phyloP scores from a whole-genome alignment of 2,797 vertebrate genomes.

The Falco concolor region DNA sequence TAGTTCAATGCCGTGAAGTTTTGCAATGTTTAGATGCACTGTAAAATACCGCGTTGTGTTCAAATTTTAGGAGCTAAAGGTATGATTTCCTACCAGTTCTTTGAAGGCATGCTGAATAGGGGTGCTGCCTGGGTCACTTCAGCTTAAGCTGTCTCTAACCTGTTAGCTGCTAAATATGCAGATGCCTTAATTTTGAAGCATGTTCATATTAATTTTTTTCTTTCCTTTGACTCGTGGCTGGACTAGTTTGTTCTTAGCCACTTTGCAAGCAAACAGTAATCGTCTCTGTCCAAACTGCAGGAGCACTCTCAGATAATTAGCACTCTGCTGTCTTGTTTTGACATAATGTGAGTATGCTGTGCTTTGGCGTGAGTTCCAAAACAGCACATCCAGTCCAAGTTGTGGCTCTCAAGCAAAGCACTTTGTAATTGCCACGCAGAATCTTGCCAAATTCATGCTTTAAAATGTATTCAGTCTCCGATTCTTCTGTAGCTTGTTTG shows the following conservation, averaged over 20 bases:
- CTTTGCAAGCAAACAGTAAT: neutral
- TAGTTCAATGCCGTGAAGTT: neutral
- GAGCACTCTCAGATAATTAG: conserved; percentile 4
- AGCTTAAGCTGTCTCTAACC: neutral
- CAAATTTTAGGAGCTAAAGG: neutral
- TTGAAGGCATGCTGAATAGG: neutral
- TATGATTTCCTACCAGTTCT: neutral
- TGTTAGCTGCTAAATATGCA: neutral
- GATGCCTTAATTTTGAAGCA: neutral
- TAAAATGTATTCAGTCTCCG: neutral
- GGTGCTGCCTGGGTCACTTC: neutral
- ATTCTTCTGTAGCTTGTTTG: neutral
- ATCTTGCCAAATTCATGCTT: neutral
- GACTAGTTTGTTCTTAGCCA: neutral
- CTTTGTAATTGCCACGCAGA: neutral
- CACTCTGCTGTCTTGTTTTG: conserved; percentile 23
- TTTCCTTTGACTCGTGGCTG: neutral
- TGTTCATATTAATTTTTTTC: neutral
- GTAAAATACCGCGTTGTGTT: neutral
- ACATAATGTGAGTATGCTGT: neutral
- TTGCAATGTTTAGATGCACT: neutral
- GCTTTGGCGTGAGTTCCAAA: conserved; percentile 3
- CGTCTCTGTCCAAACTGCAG: neutral
- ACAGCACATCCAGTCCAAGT: neutral
- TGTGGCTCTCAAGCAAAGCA: neutral